phyloP scores from a whole-genome alignment of 35 echinoderm and acorn worm species.

The Anneissia japonica region DNA sequence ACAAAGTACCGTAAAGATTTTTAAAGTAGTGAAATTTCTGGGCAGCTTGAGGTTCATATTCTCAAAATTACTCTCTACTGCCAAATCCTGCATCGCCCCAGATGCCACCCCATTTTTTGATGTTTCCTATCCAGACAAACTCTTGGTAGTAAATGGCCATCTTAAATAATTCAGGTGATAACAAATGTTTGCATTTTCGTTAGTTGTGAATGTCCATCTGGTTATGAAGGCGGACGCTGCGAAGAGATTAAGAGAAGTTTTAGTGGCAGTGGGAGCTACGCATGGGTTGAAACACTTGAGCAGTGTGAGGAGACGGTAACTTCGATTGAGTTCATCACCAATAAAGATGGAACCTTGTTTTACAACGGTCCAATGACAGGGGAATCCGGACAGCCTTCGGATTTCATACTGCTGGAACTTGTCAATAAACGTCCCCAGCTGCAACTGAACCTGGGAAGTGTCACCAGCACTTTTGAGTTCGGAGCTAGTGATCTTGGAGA shows the following conservation, averaged over 20 bases:
- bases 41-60: too few relatives aligned
- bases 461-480: conserved; percentile 5
- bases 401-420: conserved; percentile 78
- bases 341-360: conserved; percentile 27
- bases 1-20: too few relatives aligned
- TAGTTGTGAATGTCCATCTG: conserved; percentile 62
- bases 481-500: not conserved
- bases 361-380: conserved; percentile 79
- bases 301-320: conserved; percentile 77
- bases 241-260: conserved; percentile 83
- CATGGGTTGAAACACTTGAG: conserved; percentile 48
- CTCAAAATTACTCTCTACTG: too few relatives aligned
- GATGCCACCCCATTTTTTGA: too few relatives aligned
- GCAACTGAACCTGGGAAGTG: conserved; percentile 69
- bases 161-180: too few relatives aligned
- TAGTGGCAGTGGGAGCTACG: conserved; percentile 29
- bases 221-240: conserved; percentile 69
- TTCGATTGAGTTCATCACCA: conserved; percentile 80
- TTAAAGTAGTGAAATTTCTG: too few relatives aligned
- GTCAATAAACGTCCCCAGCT: conserved; percentile 40
- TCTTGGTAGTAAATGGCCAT: too few relatives aligned
- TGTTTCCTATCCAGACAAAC: too few relatives aligned
- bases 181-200: not conserved
- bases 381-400: conserved; percentile 16
- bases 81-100: too few relatives aligned